Percentiles rank a stretch among this genome's conserved stretches.
phyloP scores from a whole-genome alignment of 2,113 vertebrate genomes.

The Dasyornis broadbenti region DNA sequence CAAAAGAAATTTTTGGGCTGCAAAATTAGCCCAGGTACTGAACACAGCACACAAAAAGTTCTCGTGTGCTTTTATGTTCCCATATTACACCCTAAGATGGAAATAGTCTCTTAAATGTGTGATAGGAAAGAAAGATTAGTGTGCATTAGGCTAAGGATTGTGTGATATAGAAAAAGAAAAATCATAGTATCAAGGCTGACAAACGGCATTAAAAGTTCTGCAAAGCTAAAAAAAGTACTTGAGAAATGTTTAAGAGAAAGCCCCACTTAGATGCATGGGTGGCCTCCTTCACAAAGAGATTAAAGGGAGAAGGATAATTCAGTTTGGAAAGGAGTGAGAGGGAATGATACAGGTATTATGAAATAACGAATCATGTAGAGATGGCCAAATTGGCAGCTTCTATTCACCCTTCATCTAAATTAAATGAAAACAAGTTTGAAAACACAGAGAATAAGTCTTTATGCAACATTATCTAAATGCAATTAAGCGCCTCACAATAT shows the following conservation, averaged over 20 bases:
- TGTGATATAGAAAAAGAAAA: background rate
- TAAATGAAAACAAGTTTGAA: constrained; percentile 40
- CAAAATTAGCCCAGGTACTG: background rate
- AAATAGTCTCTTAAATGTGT: background rate
- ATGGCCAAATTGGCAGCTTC: constrained; percentile 54
- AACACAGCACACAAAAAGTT: background rate
- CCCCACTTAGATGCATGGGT: background rate
- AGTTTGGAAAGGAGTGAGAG: constrained; percentile 21
- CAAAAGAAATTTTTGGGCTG: background rate
- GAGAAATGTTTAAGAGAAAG: background rate
- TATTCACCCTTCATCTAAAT: constrained; percentile 42
- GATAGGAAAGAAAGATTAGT: background rate
- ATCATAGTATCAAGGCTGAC: background rate
- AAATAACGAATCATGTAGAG: constrained; percentile 48
- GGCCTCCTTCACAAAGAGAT: constrained; percentile 50
- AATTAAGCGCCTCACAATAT: background rate
- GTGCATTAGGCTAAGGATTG: background rate
- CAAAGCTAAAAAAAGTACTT: background rate
- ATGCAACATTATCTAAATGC: background rate
- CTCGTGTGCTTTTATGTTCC: background rate
- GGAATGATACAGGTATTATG: constrained; percentile 60
- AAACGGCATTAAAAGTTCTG: constrained; percentile 10
- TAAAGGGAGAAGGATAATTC: constrained; percentile 40
- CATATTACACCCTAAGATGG: background rate
- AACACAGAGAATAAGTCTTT: constrained; percentile 31